These are phyloP conservation scores for Netelia virgata DNA, from an alignment of 2,888 invertebrate genomes.

Conservation along the genomic window DNA sequence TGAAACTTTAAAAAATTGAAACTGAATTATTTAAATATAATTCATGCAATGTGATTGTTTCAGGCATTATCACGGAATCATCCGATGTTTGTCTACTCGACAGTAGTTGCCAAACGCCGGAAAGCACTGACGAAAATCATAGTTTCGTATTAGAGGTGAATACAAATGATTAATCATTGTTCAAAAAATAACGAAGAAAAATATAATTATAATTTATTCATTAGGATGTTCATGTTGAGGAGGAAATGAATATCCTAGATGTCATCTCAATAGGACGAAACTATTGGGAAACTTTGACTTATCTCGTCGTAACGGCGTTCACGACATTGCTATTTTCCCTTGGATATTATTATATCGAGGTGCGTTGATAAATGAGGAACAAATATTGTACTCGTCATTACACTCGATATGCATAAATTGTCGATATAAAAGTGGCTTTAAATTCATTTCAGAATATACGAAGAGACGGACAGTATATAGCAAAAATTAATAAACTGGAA, in stretches of 20 bases:
- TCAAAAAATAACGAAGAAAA: not conserved
- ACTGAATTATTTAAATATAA: not conserved
- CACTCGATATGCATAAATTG: not conserved
- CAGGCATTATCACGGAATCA: conserved; percentile 16
- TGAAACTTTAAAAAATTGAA: too few relatives aligned
- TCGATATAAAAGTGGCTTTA: conserved; percentile 22
- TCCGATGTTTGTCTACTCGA: conserved; percentile 44
- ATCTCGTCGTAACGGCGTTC: conserved; percentile 89
- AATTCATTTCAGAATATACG: conserved; percentile 86
- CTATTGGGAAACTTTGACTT: conserved; percentile 85
- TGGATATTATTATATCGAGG: conserved; percentile 92
- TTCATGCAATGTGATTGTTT: not conserved
- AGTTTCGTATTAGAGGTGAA: conserved; percentile 42
- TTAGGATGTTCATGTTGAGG: conserved; percentile 58
- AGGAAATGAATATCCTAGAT: conserved; percentile 71
- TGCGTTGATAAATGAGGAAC: conserved; percentile 70
- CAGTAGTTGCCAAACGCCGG: conserved; percentile 39
- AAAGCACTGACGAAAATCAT: conserved; percentile 44
- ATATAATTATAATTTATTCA: conserved; percentile 12
- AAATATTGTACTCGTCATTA: not conserved
- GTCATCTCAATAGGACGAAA: conserved; percentile 72
- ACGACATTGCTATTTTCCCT: conserved; percentile 91
- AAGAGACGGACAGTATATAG: conserved; percentile 90
- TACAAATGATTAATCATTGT: not conserved
- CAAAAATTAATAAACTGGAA: conserved; percentile 89